phyloP scores from a whole-genome alignment of 2,113 vertebrate species.

The Parus major region DNA sequence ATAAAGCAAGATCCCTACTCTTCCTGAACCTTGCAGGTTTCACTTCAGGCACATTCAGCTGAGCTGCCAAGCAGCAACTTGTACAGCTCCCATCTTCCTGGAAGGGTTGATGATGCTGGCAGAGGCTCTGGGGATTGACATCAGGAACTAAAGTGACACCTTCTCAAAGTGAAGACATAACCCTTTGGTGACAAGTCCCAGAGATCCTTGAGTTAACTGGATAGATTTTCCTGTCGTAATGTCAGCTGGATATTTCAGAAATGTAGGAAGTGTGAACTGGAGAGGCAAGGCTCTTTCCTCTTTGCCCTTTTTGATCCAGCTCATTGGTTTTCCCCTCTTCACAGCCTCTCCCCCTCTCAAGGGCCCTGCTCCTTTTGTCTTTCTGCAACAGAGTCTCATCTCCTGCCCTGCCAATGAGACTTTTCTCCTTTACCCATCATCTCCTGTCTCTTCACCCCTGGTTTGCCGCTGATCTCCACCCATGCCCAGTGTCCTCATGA shows the following conservation, averaged over 20 bases:
- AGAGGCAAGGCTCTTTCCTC: background rate
- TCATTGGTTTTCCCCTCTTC: background rate
- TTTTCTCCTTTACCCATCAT: background rate
- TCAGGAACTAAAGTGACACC: background rate
- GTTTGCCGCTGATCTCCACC: background rate
- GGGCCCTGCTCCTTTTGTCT: background rate
- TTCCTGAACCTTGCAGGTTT: background rate
- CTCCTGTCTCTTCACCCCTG: background rate
- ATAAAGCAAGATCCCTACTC: background rate
- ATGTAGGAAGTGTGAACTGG: background rate
- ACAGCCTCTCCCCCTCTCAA: background rate
- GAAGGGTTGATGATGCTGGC: background rate
- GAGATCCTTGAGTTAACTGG: background rate
- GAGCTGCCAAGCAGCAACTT: fast-evolving
- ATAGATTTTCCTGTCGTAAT: background rate
- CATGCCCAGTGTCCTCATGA: background rate
- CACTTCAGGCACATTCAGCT: background rate
- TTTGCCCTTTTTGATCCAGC: background rate
- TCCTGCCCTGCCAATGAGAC: background rate
- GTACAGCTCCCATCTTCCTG: background rate
- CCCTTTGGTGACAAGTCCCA: background rate
- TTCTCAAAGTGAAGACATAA: background rate
- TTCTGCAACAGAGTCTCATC: background rate
- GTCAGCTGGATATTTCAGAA: background rate
- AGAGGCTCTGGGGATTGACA: background rate